phyloP scores from a whole-genome alignment of 2,797 vertebrate genomes.

The Schizopygopsis malacanthus region DNA sequence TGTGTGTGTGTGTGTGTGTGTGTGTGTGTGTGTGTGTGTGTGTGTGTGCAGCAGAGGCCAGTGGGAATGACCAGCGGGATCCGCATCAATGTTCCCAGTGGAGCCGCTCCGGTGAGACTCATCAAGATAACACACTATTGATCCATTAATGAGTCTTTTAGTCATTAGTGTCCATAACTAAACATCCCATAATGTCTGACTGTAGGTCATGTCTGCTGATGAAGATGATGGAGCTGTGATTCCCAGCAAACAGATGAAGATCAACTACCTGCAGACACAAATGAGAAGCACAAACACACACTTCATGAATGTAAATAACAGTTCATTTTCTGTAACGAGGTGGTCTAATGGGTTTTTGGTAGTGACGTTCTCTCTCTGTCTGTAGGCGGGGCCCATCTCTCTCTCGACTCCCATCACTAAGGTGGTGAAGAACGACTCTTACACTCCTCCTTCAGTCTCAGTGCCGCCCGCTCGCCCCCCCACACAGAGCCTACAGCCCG shows the following conservation, averaged over 20 bases:
- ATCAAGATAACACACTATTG: too few species aligned
- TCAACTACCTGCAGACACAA: constrained; percentile 78
- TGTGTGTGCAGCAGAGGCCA: constrained; percentile 74
- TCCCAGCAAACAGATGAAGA: constrained; percentile 89
- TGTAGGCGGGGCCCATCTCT: constrained; percentile 75
- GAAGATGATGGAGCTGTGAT: constrained; percentile 70
- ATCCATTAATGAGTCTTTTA: too few species aligned
- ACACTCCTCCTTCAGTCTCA: constrained; percentile 78
- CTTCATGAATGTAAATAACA: not conserved
- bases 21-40: not conserved
- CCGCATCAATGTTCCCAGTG: constrained; percentile 64
- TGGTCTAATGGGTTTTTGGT: not conserved
- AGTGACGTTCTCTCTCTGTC: constrained; percentile 12
- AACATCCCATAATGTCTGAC: too few species aligned
- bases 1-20: not conserved
- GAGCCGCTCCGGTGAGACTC: constrained; percentile 66
- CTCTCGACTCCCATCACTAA: constrained; percentile 91
- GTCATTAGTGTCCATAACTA: not conserved
- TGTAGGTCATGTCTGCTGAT: constrained; percentile 65
- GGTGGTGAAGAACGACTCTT: constrained; percentile 95
- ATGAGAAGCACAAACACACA: constrained; percentile 63
- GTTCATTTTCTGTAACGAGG: not conserved
- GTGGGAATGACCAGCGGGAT: constrained; percentile 73
- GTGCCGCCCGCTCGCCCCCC: constrained; percentile 69
- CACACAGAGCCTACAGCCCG: constrained; percentile 73